A percentile compares a stretch with the other conserved stretches of the same genome.
Evolutionary conservation across 2,113 vertebrate species (phyloP).

Genomic region (Rhinogobius similis): DNA sequence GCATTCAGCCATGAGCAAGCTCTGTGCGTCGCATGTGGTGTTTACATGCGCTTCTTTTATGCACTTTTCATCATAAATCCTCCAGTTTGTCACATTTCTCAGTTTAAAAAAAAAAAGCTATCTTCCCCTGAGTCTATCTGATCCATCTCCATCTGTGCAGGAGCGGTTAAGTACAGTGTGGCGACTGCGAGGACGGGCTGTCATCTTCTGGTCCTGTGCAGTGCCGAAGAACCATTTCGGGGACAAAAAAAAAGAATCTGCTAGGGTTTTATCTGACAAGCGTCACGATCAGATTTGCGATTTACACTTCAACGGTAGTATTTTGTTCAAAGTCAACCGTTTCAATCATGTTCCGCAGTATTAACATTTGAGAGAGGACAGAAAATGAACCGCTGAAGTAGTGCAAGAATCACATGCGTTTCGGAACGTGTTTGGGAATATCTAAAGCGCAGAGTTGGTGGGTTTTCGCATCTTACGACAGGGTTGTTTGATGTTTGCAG

Average conservation of each 20-base stretch:
- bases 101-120: too few species aligned
- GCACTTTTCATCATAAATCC: slow-evolving; percentile 25
- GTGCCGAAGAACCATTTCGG: too few species aligned
- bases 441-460: too few species aligned
- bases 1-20: neutral
- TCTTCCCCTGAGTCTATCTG: neutral
- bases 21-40: slow-evolving; percentile 7
- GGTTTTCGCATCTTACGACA: too few species aligned
- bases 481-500: too few species aligned
- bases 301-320: neutral
- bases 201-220: neutral
- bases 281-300: neutral
- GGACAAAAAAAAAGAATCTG: too few species aligned
- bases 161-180: neutral
- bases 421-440: too few species aligned
- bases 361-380: too few species aligned
- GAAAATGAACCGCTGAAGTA: too few species aligned
- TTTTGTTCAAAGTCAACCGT: neutral
- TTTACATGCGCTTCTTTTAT: slow-evolving; percentile 20
- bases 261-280: neutral
- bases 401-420: too few species aligned
- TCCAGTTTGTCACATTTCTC: slow-evolving; percentile 12
- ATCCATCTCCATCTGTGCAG: neutral
- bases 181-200: neutral
- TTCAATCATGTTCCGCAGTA: neutral